Percentiles rank a stretch among this genome's conserved stretches.
Evolutionary conservation across 1,140 invertebrate species (phyloP).

Genomic region (Drosophila funebris): DNA sequence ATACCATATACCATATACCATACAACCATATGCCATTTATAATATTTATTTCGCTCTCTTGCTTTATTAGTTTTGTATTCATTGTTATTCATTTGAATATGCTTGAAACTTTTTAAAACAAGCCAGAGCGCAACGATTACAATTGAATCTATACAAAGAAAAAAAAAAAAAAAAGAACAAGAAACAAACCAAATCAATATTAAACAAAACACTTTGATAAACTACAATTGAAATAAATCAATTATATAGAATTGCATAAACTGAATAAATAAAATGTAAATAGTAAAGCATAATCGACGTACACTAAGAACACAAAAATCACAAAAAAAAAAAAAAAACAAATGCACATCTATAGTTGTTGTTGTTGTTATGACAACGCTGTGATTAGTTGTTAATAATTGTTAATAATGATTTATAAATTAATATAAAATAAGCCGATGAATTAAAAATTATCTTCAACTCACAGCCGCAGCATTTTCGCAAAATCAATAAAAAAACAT

Average conservation of each 20-base stretch:
- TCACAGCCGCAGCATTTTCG: constrained; percentile 66
- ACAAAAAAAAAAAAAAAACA: not conserved
- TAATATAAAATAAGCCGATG: constrained; percentile 10
- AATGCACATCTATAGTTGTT: constrained; percentile 12
- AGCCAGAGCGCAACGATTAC: constrained; percentile 57
- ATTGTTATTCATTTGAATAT: constrained; percentile 57
- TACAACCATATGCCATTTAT: not conserved
- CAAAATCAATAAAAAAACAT: constrained; percentile 51
- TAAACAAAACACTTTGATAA: not conserved
- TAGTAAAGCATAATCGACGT: constrained; percentile 10
- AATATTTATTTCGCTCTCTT: not conserved
- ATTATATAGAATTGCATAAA: constrained; percentile 6
- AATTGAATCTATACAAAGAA: constrained; percentile 32
- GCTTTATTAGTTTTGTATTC: constrained; percentile 38
- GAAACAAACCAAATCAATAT: constrained; percentile 6
- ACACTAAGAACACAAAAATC: not conserved
- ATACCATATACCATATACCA: constrained; percentile 3
- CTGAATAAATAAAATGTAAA: constrained; percentile 10
- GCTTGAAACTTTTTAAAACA: constrained; percentile 59
- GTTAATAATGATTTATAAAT: not conserved
- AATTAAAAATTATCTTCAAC: constrained; percentile 40
- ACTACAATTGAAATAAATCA: constrained; percentile 7
- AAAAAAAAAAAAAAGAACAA: constrained; percentile 22
- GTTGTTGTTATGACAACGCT: constrained; percentile 55
- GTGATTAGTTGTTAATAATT: constrained; percentile 45